A percentile compares a stretch with the other conserved stretches of the same genome.
These are phyloP conservation scores for Cirrhinus molitorella DNA, from an alignment of 2,797 vertebrate genomes.

Conservation along the genomic window DNA sequence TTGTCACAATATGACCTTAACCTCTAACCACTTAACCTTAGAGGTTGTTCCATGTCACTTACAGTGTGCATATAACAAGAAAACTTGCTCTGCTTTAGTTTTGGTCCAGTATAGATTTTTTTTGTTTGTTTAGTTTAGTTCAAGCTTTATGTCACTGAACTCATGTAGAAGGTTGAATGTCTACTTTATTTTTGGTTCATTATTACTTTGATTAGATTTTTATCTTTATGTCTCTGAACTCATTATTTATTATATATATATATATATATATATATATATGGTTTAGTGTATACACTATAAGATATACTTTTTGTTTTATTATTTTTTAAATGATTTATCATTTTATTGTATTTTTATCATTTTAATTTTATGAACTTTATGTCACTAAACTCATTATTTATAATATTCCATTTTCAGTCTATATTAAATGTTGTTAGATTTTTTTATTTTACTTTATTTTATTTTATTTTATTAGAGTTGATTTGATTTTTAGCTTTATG, in stretches of 20 bases:
- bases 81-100: background rate
- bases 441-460: background rate
- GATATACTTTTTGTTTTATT: no score
- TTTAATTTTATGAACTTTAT: no score
- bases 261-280: no score
- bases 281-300: no score
- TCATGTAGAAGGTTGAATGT: no score
- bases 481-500: background rate
- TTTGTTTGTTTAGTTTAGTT: background rate
- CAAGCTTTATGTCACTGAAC: background rate
- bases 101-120: background rate
- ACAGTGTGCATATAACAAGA: background rate
- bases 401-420: background rate
- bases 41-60: background rate
- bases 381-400: no score
- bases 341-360: no score
- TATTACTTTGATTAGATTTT: no score
- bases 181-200: no score
- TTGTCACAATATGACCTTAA: background rate
- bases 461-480: background rate
- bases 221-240: no score
- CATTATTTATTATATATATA: no score
- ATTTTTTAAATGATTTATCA: no score
- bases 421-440: background rate
- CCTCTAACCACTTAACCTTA: background rate